These are phyloP conservation scores for Notothenia rossii DNA, from an alignment of 2,113 vertebrate genomes.

Conservation along the genomic window DNA sequence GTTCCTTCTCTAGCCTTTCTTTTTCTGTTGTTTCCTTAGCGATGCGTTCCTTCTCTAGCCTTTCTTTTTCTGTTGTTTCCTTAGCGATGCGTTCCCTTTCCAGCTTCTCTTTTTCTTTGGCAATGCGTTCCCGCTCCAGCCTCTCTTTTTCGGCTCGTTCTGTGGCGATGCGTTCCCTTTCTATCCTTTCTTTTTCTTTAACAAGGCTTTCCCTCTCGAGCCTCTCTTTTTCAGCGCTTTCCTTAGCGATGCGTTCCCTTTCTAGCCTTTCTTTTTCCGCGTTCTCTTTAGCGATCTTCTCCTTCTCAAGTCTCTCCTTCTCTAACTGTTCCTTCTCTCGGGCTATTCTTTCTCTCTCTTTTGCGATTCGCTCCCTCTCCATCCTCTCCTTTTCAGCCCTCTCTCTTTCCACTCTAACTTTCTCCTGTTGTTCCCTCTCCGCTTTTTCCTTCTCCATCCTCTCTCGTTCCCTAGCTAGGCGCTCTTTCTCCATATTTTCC, in stretches of 20 bases:
- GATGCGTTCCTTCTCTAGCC: background rate
- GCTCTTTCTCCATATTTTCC: background rate
- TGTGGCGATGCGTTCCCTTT: background rate
- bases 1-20: background rate
- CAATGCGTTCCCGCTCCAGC: background rate
- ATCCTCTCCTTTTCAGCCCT: background rate
- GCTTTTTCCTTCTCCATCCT: background rate
- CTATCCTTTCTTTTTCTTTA: background rate
- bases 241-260: background rate
- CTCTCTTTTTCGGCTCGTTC: background rate
- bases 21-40: too few relatives aligned
- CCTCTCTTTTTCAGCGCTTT: background rate
- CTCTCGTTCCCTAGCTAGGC: background rate
- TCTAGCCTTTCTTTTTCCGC: background rate
- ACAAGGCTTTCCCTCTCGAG: background rate
- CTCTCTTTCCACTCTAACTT: background rate
- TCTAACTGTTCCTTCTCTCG: background rate
- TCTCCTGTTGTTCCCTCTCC: constrained; percentile 3
- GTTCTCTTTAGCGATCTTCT: background rate
- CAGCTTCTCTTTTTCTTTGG: background rate
- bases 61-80: background rate
- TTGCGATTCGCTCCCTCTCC: background rate
- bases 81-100: background rate
- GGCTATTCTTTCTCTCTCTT: background rate
- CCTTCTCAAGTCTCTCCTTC: background rate